Percentiles rank a stretch among this genome's conserved stretches.
Conservation (phyloP, 2,888 invertebrate species). For the Chrysotoxum bicinctum region DNA sequence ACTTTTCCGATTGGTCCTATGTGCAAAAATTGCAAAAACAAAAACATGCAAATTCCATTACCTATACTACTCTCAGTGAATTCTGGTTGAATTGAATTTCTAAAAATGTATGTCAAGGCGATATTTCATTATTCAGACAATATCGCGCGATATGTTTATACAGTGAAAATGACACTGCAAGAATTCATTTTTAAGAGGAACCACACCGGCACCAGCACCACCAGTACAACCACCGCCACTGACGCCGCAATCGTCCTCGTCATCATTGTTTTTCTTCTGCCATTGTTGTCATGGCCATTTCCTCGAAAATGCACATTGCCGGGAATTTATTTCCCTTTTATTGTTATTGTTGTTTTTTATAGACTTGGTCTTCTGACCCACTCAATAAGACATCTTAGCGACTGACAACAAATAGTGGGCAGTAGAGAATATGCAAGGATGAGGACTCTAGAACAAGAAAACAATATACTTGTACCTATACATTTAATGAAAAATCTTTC, state of each 20-base stretch:
- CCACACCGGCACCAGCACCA: slow-evolving; percentile 1
- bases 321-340: slow-evolving; percentile 28
- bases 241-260: background rate
- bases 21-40: background rate
- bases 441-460: background rate
- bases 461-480: slow-evolving; percentile 16
- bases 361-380: background rate
- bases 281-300: slow-evolving; percentile 50
- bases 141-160: slow-evolving; percentile 38
- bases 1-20: background rate
- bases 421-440: background rate
- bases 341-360: background rate
- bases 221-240: background rate
- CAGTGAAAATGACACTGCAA: slow-evolving; percentile 19
- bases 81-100: slow-evolving; percentile 21
- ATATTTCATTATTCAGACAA: slow-evolving; percentile 55
- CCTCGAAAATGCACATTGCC: slow-evolving; percentile 48
- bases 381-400: background rate
- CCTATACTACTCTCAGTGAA: background rate
- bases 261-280: background rate
- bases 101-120: slow-evolving; percentile 65
- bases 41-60: background rate
- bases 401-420: background rate
- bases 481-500: slow-evolving; percentile 33
- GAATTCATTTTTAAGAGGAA: slow-evolving; percentile 22